A percentile compares a stretch with the other conserved stretches of the same genome.
Evolutionary conservation across 2,797 vertebrate genomes (phyloP).

Genomic region (Pristis pectinata): DNA sequence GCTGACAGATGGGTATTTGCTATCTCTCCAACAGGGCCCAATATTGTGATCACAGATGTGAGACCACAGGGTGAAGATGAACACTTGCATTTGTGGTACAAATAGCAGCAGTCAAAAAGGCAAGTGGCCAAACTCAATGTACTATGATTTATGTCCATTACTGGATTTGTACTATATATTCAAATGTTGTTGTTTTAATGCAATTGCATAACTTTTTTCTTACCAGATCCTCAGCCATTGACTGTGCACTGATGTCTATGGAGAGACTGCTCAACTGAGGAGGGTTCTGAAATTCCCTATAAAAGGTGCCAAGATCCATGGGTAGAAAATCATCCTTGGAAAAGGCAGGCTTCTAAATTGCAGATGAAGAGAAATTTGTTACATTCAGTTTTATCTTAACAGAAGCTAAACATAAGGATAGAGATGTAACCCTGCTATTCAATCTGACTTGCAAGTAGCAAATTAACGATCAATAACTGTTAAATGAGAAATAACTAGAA

Average conservation of each 20-base stretch:
- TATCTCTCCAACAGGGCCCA: neutral
- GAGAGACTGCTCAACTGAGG: conserved; percentile 93
- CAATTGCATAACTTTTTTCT: conserved; percentile 41
- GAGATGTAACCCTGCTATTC: no score
- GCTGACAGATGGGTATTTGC: neutral
- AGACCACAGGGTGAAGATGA: neutral
- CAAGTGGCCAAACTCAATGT: neutral
- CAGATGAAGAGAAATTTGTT: conserved; percentile 26
- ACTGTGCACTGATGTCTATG: conserved; percentile 89
- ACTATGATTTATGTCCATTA: neutral
- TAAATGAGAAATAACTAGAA: neutral
- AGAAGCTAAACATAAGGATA: neutral
- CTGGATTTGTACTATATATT: neutral
- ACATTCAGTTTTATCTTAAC: neutral
- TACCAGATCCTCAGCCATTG: conserved; percentile 98
- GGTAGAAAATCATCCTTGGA: conserved; percentile 95
- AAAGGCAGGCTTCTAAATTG: conserved; percentile 85
- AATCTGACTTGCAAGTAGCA: neutral
- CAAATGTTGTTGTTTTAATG: conserved; percentile 1
- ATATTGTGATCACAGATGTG: neutral
- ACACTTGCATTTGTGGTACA: neutral
- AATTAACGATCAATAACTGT: neutral
- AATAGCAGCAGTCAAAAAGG: neutral
- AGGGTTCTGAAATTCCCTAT: conserved; percentile 96
- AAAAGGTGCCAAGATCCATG: conserved; percentile 97